Base-by-base conservation (phyloP, 1,140 invertebrate genomes). In the Drosophila bipectinata region DNA sequence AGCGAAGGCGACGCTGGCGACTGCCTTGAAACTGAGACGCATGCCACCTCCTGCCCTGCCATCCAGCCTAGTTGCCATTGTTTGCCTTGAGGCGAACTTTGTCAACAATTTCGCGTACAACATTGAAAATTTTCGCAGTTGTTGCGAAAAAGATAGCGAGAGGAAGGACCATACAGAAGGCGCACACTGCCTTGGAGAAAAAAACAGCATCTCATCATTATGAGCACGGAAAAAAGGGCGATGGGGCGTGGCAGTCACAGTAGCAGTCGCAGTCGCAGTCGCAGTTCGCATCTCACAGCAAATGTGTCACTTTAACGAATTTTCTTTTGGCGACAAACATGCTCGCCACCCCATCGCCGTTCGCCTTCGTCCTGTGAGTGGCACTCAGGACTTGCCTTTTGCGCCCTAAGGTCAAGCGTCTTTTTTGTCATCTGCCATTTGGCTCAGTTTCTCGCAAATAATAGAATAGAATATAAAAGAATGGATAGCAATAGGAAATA, bases 71-170 rank as follows among this genome's bases (percentile, higher is more conserved):
- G 37, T 57, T 52, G 63, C 48, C 60, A 63, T 68, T 80, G 77
- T 87, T 87, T 87, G 82, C 82, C 83, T 87, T 87, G 82, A 88
- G 82, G 82, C 82, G 58, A 88, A 87, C 83, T 87, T 87, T 87
- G 82, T 87, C 82, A 87, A 87, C 82, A 87, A 79, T 88, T 87
- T 77, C 82, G 83, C 83, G 75, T 77, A 88, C 78, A 88, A 67
- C 82, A 87, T 78, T 87, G 83, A 82, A 78, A 75, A 82, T 72
- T 53, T 74, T 51, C 80, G 82, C 75, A 82, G 82, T 64, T 79
- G 74, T 87, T 87, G 81, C 82, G 74, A 75, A 85, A 84, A 78
- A 67, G 67, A 48, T 63, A 67, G 45, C 21, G 24, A 26, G 30
- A 52, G 24, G 18, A 18, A 37, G n/a, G 48, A 28, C 26, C 26